A percentile compares a stretch with the other conserved stretches of the same genome.
Conservation (phyloP, 2,113 vertebrate species). For the Rana temporaria region DNA sequence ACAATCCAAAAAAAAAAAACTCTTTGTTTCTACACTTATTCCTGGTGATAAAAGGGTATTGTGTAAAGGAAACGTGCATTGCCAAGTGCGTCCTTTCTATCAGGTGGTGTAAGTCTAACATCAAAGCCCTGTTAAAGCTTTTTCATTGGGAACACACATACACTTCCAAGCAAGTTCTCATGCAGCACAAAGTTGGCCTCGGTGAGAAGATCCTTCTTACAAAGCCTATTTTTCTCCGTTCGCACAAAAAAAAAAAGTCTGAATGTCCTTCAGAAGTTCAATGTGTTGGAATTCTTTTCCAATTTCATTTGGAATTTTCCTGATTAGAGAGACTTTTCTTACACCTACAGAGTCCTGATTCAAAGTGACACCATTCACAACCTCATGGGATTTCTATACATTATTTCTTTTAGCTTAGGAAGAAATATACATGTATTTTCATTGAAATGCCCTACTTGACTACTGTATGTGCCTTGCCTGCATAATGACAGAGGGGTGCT, state of each 20-base stretch:
- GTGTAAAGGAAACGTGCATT: neutral
- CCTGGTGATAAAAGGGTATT: constrained; percentile 8
- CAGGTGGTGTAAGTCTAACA: constrained; percentile 29
- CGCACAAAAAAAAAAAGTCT: constrained; percentile 17
- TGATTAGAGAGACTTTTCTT: constrained; percentile 32
- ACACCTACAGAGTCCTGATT: constrained; percentile 28
- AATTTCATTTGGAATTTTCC: constrained; percentile 33
- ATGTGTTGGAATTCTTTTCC: constrained; percentile 32
- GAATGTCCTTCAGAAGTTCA: constrained; percentile 34
- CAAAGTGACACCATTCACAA: neutral
- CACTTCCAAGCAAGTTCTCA: constrained; percentile 37
- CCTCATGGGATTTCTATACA: constrained; percentile 1
- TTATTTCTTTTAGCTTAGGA: neutral
- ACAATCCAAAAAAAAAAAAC: neutral
- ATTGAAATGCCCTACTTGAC: constrained; percentile 23
- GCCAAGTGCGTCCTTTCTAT: constrained; percentile 33
- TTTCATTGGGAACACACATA: constrained; percentile 41
- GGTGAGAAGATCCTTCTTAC: constrained; percentile 25
- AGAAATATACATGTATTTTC: constrained; percentile 32
- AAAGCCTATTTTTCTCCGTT: constrained; percentile 25
- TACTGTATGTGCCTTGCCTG: constrained; percentile 20
- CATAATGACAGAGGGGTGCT: constrained; percentile 7
- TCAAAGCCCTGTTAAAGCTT: constrained; percentile 27
- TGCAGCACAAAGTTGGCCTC: constrained; percentile 40
- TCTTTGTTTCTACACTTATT: constrained; percentile 20